Conservation (phyloP, 2,113 vertebrate genomes). For the Ophiodon elongatus region DNA sequence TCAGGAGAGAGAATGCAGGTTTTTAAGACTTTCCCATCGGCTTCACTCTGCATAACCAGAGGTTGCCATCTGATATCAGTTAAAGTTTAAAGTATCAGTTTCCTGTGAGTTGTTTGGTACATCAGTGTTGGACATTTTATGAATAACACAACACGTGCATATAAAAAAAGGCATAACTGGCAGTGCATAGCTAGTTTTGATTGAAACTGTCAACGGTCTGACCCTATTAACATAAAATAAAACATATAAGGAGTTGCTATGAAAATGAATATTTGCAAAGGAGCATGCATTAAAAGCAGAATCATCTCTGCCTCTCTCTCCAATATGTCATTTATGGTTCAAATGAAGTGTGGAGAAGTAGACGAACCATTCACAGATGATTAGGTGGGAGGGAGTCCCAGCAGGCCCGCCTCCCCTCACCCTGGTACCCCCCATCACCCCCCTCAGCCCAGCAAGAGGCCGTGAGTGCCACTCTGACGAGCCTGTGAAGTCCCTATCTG, state of each 20-base stretch:
- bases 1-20: too few species aligned
- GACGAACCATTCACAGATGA: slow-evolving; percentile 44
- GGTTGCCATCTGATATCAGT: too few species aligned
- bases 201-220: slow-evolving; percentile 36
- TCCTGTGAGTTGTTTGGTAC: slow-evolving; percentile 6
- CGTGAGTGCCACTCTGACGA: slow-evolving; percentile 58
- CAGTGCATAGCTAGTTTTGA: slow-evolving; percentile 25
- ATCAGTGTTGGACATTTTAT: slow-evolving; percentile 1
- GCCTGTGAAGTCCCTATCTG: slow-evolving; percentile 74
- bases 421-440: slow-evolving; percentile 8
- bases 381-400: slow-evolving; percentile 30
- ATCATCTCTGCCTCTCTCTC: slow-evolving; percentile 1
- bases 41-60: too few species aligned
- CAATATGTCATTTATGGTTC: slow-evolving; percentile 14
- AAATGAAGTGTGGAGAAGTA: slow-evolving; percentile 34
- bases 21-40: too few species aligned
- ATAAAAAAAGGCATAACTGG: slow-evolving; percentile 12
- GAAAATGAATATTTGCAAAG: slow-evolving; percentile 48
- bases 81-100: neutral
- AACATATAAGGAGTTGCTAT: neutral
- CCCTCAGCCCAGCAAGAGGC: slow-evolving; percentile 38
- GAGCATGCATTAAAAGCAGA: slow-evolving; percentile 36
- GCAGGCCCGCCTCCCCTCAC: slow-evolving; percentile 10
- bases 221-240: slow-evolving; percentile 32
- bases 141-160: slow-evolving; percentile 27